A percentile compares a stretch with the other conserved stretches of the same genome.
phyloP scores from a whole-genome alignment of 2,113 vertebrate species.

The Brachypteracias leptosomus region DNA sequence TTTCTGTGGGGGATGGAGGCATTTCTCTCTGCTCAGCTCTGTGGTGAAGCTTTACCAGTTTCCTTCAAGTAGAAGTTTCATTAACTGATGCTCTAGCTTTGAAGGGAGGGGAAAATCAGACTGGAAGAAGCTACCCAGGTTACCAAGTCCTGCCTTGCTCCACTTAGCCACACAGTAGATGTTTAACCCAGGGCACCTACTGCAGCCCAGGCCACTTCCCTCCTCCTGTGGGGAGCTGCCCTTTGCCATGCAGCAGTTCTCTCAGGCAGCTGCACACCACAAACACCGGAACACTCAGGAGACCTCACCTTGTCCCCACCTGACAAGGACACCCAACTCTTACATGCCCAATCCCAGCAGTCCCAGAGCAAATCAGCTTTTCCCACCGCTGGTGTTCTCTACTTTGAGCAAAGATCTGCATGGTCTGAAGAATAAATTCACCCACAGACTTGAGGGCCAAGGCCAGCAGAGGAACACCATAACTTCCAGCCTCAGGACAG shows the following conservation, averaged over 20 bases:
- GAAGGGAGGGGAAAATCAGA: too few species aligned
- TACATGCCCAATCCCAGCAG: neutral
- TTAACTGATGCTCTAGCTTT: neutral
- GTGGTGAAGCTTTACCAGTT: neutral
- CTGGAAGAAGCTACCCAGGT: neutral
- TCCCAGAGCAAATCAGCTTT: neutral
- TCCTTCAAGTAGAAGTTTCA: neutral
- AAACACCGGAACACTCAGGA: rapidly evolving
- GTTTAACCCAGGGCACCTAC: neutral
- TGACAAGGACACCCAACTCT: neutral
- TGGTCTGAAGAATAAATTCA: neutral
- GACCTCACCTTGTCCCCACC: neutral
- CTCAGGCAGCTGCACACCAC: neutral
- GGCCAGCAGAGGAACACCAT: neutral
- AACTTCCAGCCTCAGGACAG: neutral
- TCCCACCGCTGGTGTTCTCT: neutral
- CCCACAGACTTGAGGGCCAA: neutral
- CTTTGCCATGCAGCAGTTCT: neutral
- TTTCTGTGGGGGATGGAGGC: neutral
- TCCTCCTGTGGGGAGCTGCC: neutral
- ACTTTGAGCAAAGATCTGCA: neutral
- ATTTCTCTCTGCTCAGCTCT: neutral
- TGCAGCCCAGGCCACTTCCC: neutral
- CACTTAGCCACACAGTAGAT: neutral
- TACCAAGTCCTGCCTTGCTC: neutral